Evolutionary conservation across 2,888 invertebrate genomes (phyloP).

Genomic region (Theretra japonica): DNA sequence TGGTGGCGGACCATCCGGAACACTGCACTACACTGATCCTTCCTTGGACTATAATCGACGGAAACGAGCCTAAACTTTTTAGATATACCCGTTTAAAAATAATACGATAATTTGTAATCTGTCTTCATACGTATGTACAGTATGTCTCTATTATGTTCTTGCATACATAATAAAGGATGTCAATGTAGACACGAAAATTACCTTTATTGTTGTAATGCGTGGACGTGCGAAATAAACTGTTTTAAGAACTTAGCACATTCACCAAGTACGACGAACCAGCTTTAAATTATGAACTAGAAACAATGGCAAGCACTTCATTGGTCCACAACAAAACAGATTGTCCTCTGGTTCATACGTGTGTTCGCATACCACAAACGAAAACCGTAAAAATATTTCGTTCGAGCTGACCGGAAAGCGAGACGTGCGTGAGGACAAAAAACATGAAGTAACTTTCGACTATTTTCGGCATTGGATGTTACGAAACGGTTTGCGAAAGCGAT

Average conservation of each 20-base stretch:
- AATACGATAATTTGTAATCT: constrained; percentile 9
- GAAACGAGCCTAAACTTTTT: background rate
- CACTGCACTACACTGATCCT: background rate
- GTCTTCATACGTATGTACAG: background rate
- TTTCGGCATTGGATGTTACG: constrained; percentile 71
- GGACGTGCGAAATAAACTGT: constrained; percentile 3
- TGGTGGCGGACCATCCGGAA: background rate
- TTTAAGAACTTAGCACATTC: background rate
- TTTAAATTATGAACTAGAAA: background rate
- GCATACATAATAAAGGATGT: constrained; percentile 16
- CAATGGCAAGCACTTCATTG: background rate
- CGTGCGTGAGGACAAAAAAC: constrained; percentile 62
- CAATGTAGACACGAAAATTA: constrained; percentile 18
- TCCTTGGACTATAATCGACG: constrained; percentile 12
- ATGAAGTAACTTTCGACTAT: constrained; percentile 74
- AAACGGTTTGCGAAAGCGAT: constrained; percentile 76
- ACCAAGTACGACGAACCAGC: background rate
- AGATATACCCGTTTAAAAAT: background rate
- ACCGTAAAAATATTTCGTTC: constrained; percentile 21
- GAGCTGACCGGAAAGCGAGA: constrained; percentile 39
- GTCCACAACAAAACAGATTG: background rate
- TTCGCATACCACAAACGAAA: constrained; percentile 17
- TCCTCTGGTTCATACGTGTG: background rate
- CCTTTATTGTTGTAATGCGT: constrained; percentile 10
- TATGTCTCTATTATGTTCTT: constrained; percentile 11